Percentiles rank a stretch among this genome's conserved stretches.
Evolutionary conservation across 2,797 vertebrate genomes (phyloP).

Genomic region (Myripristis murdjan): DNA sequence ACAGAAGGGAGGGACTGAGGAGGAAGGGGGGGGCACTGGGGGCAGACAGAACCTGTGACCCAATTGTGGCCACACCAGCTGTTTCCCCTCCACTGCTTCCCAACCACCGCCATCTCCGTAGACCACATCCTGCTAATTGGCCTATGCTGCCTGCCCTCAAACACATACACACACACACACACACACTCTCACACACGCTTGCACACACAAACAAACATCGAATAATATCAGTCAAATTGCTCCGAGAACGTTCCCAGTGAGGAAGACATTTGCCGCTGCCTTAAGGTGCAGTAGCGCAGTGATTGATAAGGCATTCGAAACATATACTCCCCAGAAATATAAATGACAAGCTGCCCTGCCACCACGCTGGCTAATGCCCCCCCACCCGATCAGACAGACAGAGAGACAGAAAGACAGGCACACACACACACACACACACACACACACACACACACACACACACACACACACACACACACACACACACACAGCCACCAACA

Average conservation of each 20-base stretch:
- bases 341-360: conserved; percentile 61
- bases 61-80: conserved; percentile 83
- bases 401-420: conserved; percentile 29
- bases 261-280: conserved; percentile 54
- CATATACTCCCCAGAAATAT: conserved; percentile 64
- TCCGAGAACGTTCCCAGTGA: conserved; percentile 46
- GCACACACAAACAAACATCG: conserved; percentile 30
- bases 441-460: not conserved
- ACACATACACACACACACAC: conserved; percentile 9
- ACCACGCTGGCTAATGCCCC: conserved; percentile 59
- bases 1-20: conserved; percentile 60
- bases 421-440: not conserved
- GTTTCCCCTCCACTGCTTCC: conserved; percentile 78
- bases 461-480: conserved; percentile 37
- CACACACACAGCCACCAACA: conserved; percentile 65
- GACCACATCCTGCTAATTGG: conserved; percentile 87
- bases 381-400: conserved; percentile 58
- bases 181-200: conserved; percentile 39
- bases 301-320: conserved; percentile 72
- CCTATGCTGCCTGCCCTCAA: conserved; percentile 47
- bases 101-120: conserved; percentile 71
- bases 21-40: conserved; percentile 44
- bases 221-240: conserved; percentile 62
- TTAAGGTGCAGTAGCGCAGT: conserved; percentile 64
- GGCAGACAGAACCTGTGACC: conserved; percentile 82